phyloP scores from a whole-genome alignment of 2,113 vertebrate species.

The Megatriorchis doriae region DNA sequence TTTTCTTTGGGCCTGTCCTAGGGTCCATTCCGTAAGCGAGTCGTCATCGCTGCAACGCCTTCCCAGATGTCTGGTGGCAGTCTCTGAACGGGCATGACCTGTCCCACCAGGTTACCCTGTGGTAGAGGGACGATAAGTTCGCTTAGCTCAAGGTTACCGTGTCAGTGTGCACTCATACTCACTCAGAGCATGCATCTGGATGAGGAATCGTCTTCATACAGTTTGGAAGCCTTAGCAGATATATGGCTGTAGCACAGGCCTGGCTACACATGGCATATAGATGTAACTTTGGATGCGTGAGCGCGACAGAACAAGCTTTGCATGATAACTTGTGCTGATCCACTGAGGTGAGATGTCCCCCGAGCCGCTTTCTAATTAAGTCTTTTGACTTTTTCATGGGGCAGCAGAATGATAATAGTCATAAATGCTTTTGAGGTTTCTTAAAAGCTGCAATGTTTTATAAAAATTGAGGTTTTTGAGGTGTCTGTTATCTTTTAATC shows the following conservation, averaged over 20 bases:
- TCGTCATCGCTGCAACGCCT: accelerated
- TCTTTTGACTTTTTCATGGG: background rate
- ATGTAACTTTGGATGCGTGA: background rate
- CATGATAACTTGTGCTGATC: background rate
- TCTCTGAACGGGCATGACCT: accelerated
- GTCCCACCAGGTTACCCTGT: background rate
- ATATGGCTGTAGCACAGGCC: background rate
- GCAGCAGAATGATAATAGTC: background rate
- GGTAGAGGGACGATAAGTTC: background rate
- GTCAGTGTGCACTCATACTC: background rate
- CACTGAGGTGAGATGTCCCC: background rate
- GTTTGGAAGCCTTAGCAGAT: background rate
- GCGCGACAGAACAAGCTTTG: background rate
- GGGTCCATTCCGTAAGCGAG: accelerated
- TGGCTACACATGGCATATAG: background rate
- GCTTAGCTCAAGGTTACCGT: background rate
- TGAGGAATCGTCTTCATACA: background rate
- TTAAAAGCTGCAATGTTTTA: background rate
- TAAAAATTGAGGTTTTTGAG: background rate
- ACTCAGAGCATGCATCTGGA: background rate
- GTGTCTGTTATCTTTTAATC: background rate
- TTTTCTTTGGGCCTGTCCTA: background rate
- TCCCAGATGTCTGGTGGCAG: background rate
- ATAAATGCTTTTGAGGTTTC: background rate
- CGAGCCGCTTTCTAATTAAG: background rate